Evolutionary conservation across 2,888 invertebrate genomes (phyloP), one percentile per base, ranked within the genome.

Genomic region (Ophraella communa): DNA sequence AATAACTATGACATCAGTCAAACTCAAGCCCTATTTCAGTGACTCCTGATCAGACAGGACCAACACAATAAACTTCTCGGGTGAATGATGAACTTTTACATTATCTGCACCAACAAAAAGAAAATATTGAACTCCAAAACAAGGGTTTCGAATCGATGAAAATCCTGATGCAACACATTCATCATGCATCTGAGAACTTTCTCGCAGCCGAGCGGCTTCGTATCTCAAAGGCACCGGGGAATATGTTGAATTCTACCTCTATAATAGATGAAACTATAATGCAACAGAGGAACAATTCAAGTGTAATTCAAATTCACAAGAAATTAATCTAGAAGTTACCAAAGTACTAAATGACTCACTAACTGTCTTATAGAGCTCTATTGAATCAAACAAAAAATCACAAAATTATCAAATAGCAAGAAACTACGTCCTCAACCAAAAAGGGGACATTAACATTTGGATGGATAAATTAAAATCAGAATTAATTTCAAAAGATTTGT

Each of bases 381-480:
- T 49, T 3, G 49, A 49, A 49, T 49, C 20, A 21, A 49, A n/a
- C 14, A 20, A 49, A 49, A 49, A 49, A 49, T 14, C 49, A 24
- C 49, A 49, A 21, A 49, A 21, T 20, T 49, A 49, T 21, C 49
- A 49, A 20, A 24, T 49, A 21, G 20, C 49, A 49, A 49, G 49
- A 49, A 49, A 49, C 24, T 49, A 49, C 24, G 24, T 49, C n/a
- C 49, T 49, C 21, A 49, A 49, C 20, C 49, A 20, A 21, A 49
- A 49, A 49, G 23, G 49, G 21, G 23, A 49, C 8, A 49, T 49
- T 24, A 49, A 49, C n/a, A 49, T 18, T 21, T 49, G 49, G 49
- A 21, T 49, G 14, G 58, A 58, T 30, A 47, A 47, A 18, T 49
- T 58, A 4, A 58, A 33, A 47, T 58, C 49, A 30, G 21, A 58